A percentile compares a stretch with the other conserved stretches of the same genome.
These are phyloP conservation scores for Lutraria lutraria DNA, from an alignment of 2,888 invertebrate genomes.

Conservation along the genomic window DNA sequence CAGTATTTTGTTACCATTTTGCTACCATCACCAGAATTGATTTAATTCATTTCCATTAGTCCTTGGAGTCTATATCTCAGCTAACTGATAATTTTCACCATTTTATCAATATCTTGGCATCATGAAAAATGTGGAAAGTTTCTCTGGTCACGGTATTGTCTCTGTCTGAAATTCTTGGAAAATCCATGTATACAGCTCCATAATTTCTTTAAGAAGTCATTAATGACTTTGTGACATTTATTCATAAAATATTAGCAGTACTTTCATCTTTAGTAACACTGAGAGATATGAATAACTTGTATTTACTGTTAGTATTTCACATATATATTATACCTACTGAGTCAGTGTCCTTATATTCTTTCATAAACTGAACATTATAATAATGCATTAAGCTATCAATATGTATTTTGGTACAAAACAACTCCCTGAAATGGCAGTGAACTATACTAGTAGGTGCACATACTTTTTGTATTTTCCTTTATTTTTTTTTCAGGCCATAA, in stretches of 20 bases:
- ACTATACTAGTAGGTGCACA: background rate
- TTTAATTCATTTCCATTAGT: conserved; percentile 7
- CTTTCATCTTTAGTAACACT: background rate
- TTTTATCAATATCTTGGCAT: conserved; percentile 21
- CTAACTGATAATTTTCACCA: conserved; percentile 11
- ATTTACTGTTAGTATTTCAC: no score
- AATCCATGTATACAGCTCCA: background rate
- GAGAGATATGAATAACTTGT: background rate
- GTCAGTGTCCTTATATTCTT: no score
- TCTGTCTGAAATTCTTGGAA: background rate
- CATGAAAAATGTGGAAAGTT: conserved; percentile 14
- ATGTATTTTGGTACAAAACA: no score
- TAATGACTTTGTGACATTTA: background rate
- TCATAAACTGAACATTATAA: no score
- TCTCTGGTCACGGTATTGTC: conserved; percentile 16
- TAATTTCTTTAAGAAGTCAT: conserved; percentile 9
- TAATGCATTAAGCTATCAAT: no score
- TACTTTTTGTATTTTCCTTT: background rate
- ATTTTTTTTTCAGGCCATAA: background rate
- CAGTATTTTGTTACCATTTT: background rate
- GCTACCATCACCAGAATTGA: conserved; percentile 4
- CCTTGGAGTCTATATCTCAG: conserved; percentile 10
- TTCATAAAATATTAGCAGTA: conserved; percentile 20
- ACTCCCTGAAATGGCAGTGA: no score
- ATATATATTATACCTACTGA: no score